Evolutionary conservation across 23 tunicate genomes (phyloP), one percentile per base, ranked within the genome.

Genomic region (Trididemnum clinides): DNA sequence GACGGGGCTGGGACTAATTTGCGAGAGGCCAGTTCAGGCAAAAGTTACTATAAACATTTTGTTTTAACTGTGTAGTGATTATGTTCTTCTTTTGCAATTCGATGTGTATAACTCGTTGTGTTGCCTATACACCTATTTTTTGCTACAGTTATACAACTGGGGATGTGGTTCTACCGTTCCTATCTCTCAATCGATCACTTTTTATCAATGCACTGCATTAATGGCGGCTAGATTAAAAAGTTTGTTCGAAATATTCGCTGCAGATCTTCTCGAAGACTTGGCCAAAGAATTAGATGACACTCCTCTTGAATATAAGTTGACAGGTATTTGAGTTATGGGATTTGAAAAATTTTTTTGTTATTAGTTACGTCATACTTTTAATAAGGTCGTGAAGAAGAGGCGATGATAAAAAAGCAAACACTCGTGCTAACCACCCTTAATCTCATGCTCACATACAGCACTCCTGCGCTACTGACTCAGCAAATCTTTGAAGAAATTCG

Each of bases 151-250:
- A 27, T 77, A 31, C 57, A 72, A 76, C 6, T 90, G 95, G 95
- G 95, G 88, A 29, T 85, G 89, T 51, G 35, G 78, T 51, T 33
- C 69, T 27, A 82, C 71, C 2, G 58, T 63, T 28, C 32, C 82
- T 1, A 50, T 34, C 1, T 27, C 78, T 21, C 57, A 51, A 57
- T 26, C 80, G 28, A 71, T 51, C 57, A 90, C 95, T 18, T 90
- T 75, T 78, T 90, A 90, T 39, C 79, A 35, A 33, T 80, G 87
- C 58, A 84, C 77, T 19, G 27, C 77, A 37, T 26, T 83, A 26
- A 69, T 90, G 39, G 85, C 95, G 12, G 73, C 66, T 22, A 78
- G 66, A 71, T 33, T 90, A 54, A 90, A 90, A 72, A 57, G 81
- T 1, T 51, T 90, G 0, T 90, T 84, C 34, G 63, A 51, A 50